Conservation (phyloP, 1,140 invertebrate genomes). For the Latrodectus geometricus region DNA sequence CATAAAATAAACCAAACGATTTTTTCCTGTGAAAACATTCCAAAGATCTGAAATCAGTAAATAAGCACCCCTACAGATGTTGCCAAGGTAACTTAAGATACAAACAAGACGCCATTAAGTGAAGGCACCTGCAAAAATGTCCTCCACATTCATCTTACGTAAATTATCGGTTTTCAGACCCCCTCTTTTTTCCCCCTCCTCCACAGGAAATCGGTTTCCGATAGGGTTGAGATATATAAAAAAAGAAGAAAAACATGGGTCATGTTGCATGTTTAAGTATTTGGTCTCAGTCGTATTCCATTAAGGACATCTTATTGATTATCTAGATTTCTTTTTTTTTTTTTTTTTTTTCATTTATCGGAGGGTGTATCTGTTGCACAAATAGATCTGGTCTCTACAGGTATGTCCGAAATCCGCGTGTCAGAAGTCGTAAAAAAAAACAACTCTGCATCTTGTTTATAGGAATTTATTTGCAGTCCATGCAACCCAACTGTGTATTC, state of each 20-base stretch:
- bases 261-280: slow-evolving; percentile 36
- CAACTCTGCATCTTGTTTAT: background rate
- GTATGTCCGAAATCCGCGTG: background rate
- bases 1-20: too few relatives aligned
- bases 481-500: background rate
- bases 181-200: background rate
- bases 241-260: background rate
- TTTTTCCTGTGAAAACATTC: background rate
- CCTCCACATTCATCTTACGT: slow-evolving; percentile 42
- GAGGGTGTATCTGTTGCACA: background rate
- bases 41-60: background rate
- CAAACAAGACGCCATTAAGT: slow-evolving; percentile 55
- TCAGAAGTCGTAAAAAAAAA: background rate
- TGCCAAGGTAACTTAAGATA: slow-evolving; percentile 34
- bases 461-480: background rate
- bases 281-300: slow-evolving; percentile 25
- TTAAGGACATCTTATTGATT: slow-evolving; percentile 9
- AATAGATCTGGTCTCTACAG: background rate
- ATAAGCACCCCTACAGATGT: slow-evolving; percentile 9
- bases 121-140: slow-evolving; percentile 46
- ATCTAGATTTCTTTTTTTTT: background rate
- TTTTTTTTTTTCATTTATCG: background rate
- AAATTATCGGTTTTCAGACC: slow-evolving; percentile 40
- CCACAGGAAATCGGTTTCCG: slow-evolving; percentile 42
- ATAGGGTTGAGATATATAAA: slow-evolving; percentile 4